Evolutionary conservation across 2,888 invertebrate species (phyloP).

Genomic region (Iselma pallidipennis): DNA sequence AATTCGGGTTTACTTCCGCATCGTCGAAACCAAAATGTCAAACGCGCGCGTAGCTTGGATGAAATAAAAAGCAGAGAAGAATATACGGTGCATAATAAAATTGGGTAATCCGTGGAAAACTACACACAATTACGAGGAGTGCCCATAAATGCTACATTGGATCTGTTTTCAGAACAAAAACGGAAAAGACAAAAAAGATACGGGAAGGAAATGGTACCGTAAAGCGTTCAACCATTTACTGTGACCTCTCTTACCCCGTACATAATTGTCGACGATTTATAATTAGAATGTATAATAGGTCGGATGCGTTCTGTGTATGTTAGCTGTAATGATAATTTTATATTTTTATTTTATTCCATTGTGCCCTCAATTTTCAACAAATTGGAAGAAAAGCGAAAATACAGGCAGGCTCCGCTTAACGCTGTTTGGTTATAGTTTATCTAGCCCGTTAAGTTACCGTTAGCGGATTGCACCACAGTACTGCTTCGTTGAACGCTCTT

Average conservation of each 20-base stretch:
- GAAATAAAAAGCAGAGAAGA: slow-evolving; percentile 8
- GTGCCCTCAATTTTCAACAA: no score
- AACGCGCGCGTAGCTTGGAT: slow-evolving; percentile 4
- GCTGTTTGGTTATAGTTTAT: no score
- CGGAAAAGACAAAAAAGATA: neutral
- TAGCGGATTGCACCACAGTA: no score
- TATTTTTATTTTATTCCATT: no score
- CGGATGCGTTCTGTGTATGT: no score
- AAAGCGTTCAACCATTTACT: neutral
- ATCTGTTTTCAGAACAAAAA: neutral
- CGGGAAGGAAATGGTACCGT: no score
- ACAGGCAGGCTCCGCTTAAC: no score
- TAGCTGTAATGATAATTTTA: no score
- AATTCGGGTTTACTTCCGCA: slow-evolving; percentile 24
- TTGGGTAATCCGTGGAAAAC: slow-evolving; percentile 20
- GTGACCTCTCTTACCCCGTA: no score
- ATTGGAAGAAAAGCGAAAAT: no score
- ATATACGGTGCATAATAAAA: slow-evolving; percentile 22
- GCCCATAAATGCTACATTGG: neutral
- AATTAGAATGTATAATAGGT: neutral
- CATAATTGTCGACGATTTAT: neutral
- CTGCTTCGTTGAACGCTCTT: no score
- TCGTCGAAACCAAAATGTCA: slow-evolving; percentile 18
- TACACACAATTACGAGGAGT: slow-evolving; percentile 5
- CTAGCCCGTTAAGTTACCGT: no score